Percentiles rank a stretch among this genome's conserved stretches.
Conservation (phyloP, 2,797 vertebrate genomes). For the Sebastes wilsoni region DNA sequence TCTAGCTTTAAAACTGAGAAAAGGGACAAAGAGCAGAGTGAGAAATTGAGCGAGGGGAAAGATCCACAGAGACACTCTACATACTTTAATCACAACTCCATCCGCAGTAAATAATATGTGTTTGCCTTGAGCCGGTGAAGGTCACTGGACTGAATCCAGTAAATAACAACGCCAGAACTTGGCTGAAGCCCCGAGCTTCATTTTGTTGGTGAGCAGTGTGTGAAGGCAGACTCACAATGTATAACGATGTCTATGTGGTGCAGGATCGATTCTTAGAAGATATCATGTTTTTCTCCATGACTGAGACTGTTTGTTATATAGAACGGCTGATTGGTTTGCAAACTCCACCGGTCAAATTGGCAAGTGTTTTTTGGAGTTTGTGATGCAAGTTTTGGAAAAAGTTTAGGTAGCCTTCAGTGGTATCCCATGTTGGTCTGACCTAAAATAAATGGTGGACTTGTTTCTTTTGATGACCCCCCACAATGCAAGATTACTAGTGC, state of each 20-base stretch:
- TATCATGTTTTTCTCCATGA: not conserved
- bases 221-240: not conserved
- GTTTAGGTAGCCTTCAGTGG: not conserved
- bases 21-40: not conserved
- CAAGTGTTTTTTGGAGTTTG: not conserved
- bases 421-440: not conserved
- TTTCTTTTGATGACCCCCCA: slow-evolving; percentile 2
- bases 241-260: not conserved
- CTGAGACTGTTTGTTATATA: not conserved
- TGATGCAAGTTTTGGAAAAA: not conserved
- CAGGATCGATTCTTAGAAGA: not conserved
- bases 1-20: not conserved
- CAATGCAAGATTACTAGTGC: not conserved
- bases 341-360: not conserved
- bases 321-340: not conserved
- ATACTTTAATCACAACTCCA: slow-evolving; percentile 21
- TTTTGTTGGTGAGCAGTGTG: slow-evolving; percentile 19
- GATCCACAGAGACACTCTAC: slow-evolving; percentile 9
- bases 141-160: slow-evolving; percentile 32
- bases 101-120: slow-evolving; percentile 27
- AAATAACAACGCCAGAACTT: slow-evolving; percentile 19
- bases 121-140: slow-evolving; percentile 29
- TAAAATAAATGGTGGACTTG: not conserved
- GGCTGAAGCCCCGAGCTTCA: not conserved
- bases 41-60: not conserved